These are phyloP conservation scores for Notodonta ziczac DNA, from an alignment of 2,888 invertebrate species.

Conservation along the genomic window DNA sequence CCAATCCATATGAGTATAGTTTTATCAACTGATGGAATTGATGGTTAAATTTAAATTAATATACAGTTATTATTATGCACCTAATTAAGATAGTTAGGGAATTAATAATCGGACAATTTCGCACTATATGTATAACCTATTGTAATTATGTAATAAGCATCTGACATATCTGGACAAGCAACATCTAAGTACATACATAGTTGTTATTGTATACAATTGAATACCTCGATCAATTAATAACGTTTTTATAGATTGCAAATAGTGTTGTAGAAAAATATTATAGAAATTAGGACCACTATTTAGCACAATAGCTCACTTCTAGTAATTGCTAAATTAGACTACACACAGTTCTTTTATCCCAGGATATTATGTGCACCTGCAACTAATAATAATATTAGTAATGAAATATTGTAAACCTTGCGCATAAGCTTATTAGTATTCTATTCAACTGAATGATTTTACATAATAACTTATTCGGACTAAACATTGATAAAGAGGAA, in stretches of 20 bases:
- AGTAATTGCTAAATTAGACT: too few relatives aligned
- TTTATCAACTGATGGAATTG: slow-evolving; percentile 69
- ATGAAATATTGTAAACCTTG: too few relatives aligned
- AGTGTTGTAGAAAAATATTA: not conserved
- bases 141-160: slow-evolving; percentile 14
- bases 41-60: slow-evolving; percentile 49
- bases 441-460: too few relatives aligned
- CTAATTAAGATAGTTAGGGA: slow-evolving; percentile 24
- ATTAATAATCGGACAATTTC: slow-evolving; percentile 22
- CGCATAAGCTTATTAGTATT: too few relatives aligned
- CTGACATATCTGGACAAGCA: slow-evolving; percentile 36
- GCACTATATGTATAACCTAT: not conserved
- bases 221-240: slow-evolving; percentile 17
- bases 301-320: not conserved
- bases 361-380: too few relatives aligned
- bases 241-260: slow-evolving; percentile 1
- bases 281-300: not conserved
- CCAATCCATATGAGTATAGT: slow-evolving; percentile 33
- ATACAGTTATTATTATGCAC: slow-evolving; percentile 29
- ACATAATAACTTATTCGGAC: too few relatives aligned
- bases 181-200: slow-evolving; percentile 20
- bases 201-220: slow-evolving; percentile 4
- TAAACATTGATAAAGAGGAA: not conserved
- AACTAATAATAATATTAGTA: too few relatives aligned
- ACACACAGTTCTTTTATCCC: too few relatives aligned